Conservation (phyloP, 2,113 vertebrate genomes). For the Leucopsar rothschildi region DNA sequence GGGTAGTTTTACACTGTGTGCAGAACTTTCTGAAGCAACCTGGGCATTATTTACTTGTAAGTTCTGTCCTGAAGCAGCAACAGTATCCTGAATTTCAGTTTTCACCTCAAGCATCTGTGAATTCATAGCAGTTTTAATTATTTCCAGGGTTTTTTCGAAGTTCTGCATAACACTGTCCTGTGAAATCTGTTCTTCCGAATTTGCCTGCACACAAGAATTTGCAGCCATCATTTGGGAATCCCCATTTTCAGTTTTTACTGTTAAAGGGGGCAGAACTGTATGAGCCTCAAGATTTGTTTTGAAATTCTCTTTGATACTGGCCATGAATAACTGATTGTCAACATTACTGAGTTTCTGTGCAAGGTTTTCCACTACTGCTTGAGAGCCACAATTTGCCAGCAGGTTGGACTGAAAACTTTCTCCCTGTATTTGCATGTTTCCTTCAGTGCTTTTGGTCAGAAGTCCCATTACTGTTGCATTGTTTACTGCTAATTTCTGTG, state of each 20-base stretch:
- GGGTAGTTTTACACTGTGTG: slow-evolving; percentile 32
- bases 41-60: slow-evolving; percentile 60
- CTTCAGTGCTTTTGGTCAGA: slow-evolving; percentile 64
- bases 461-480: slow-evolving; percentile 59
- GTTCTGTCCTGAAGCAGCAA: slow-evolving; percentile 44
- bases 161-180: slow-evolving; percentile 74
- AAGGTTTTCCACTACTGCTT: slow-evolving; percentile 72
- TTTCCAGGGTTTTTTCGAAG: slow-evolving; percentile 78
- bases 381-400: slow-evolving; percentile 71
- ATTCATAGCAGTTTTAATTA: slow-evolving; percentile 78
- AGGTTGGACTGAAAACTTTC: slow-evolving; percentile 66
- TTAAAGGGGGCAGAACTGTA: slow-evolving; percentile 54
- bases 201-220: slow-evolving; percentile 58
- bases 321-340: slow-evolving; percentile 83
- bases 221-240: slow-evolving; percentile 70
- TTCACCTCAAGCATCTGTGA: slow-evolving; percentile 75
- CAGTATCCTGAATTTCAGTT: slow-evolving; percentile 65
- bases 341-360: slow-evolving; percentile 79
- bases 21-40: slow-evolving; percentile 34
- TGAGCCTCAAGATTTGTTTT: slow-evolving; percentile 68
- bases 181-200: slow-evolving; percentile 61
- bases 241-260: slow-evolving; percentile 76
- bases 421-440: slow-evolving; percentile 46
- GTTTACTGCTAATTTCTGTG: slow-evolving; percentile 65
- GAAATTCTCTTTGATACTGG: slow-evolving; percentile 78